Conservation (phyloP, 2,888 invertebrate genomes). For the Caenorhabditis doughertyi region DNA sequence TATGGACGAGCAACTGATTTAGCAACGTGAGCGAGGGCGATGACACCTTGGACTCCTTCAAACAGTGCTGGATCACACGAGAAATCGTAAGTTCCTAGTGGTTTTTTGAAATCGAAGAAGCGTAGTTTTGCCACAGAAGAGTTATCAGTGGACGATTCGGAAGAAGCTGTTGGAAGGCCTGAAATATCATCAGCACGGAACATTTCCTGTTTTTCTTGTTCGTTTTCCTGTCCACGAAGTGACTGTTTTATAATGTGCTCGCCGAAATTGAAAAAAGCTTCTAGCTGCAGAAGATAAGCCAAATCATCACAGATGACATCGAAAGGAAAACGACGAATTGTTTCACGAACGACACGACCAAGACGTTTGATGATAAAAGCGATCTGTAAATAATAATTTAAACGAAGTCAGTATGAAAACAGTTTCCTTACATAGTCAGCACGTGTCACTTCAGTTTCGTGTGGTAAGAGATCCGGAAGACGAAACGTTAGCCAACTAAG, state of each 20-base stretch:
- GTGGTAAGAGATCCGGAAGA: slow-evolving; percentile 26
- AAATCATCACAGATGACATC: slow-evolving; percentile 41
- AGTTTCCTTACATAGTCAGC: slow-evolving; percentile 59
- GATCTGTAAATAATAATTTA: slow-evolving; percentile 33
- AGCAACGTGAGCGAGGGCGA: slow-evolving; percentile 40
- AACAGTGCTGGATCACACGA: slow-evolving; percentile 54
- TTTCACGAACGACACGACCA: slow-evolving; percentile 47
- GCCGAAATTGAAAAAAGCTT: slow-evolving; percentile 53
- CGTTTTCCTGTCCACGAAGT: slow-evolving; percentile 46
- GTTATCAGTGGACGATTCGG: not conserved
- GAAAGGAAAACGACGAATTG: slow-evolving; percentile 36
- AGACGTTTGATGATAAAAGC: slow-evolving; percentile 44
- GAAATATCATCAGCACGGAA: slow-evolving; percentile 23
- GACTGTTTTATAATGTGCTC: slow-evolving; percentile 57
- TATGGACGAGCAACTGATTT: slow-evolving; percentile 51
- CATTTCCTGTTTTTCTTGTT: slow-evolving; percentile 27
- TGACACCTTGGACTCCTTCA: slow-evolving; percentile 52
- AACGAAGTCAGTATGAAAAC: no score
- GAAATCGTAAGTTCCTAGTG: slow-evolving; percentile 54
- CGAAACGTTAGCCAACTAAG: slow-evolving; percentile 46
- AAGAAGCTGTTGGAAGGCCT: not conserved
- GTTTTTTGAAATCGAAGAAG: slow-evolving; percentile 36
- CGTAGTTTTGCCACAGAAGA: not conserved
- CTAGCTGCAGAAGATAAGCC: slow-evolving; percentile 49
- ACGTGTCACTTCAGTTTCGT: slow-evolving; percentile 33